phyloP scores from a whole-genome alignment of 2,888 invertebrate species.

The Mythimna albipuncta region DNA sequence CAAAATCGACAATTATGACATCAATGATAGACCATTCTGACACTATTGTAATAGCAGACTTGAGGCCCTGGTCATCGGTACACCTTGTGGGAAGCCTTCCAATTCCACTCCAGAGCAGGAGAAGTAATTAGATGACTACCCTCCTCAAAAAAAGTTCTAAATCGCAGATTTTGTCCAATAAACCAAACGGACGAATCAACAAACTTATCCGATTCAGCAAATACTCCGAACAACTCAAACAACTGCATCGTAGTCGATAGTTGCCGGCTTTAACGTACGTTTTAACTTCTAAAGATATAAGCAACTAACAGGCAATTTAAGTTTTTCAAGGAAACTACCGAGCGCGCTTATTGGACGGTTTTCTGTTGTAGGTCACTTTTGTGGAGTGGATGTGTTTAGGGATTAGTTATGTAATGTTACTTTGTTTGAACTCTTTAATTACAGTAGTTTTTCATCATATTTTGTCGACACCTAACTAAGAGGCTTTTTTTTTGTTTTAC shows the following conservation, averaged over 20 bases:
- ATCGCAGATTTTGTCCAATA: slow-evolving; percentile 3
- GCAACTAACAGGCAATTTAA: slow-evolving; percentile 86
- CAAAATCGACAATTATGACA: no score
- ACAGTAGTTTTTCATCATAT: no score
- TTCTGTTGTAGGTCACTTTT: slow-evolving; percentile 8
- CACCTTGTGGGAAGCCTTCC: no score
- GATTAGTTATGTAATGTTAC: background rate
- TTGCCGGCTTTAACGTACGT: slow-evolving; percentile 50
- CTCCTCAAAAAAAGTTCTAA: background rate
- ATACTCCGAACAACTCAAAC: slow-evolving; percentile 35
- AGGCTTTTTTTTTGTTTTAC: no score
- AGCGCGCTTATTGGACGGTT: slow-evolving; percentile 17
- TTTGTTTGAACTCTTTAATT: background rate
- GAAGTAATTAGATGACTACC: background rate
- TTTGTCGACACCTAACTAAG: no score
- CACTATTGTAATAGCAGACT: no score
- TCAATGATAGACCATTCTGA: no score
- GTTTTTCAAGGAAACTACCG: slow-evolving; percentile 72
- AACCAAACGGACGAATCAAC: background rate
- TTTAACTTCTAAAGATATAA: slow-evolving; percentile 78
- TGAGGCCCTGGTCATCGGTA: no score
- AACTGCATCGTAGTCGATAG: slow-evolving; percentile 50
- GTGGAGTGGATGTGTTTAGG: background rate
- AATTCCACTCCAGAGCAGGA: no score
- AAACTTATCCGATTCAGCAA: slow-evolving; percentile 34